Conservation (phyloP, 2,113 vertebrate species). For the Rhizomys pruinosus region DNA sequence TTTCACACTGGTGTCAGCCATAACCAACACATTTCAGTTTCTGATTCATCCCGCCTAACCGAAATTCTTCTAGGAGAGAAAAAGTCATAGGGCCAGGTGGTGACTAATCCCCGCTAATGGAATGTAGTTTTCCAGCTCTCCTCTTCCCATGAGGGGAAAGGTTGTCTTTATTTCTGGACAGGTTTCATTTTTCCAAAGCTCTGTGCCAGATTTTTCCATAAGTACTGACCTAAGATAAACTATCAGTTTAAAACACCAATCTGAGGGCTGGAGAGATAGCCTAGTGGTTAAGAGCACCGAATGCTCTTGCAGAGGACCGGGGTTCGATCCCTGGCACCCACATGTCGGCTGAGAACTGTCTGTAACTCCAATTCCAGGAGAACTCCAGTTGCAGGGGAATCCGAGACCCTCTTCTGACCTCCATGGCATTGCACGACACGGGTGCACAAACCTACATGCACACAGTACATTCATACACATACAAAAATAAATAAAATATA, state of each 20-base stretch:
- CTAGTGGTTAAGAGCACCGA: too few relatives aligned
- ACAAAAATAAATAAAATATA: too few relatives aligned
- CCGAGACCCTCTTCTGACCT: too few relatives aligned
- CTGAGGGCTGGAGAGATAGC: too few relatives aligned
- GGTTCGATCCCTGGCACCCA: too few relatives aligned
- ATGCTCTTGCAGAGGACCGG: too few relatives aligned
- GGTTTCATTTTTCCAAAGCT: not conserved
- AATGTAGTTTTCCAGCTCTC: not conserved
- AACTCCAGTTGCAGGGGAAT: too few relatives aligned
- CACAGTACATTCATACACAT: too few relatives aligned
- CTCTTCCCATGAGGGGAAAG: not conserved
- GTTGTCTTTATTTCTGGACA: not conserved
- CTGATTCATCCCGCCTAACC: not conserved
- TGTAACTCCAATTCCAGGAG: too few relatives aligned
- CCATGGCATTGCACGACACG: too few relatives aligned
- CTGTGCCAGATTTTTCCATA: not conserved
- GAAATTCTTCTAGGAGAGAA: not conserved
- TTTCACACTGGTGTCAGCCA: not conserved
- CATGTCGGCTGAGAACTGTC: too few relatives aligned
- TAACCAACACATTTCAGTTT: not conserved
- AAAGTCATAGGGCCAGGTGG: not conserved
- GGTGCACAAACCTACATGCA: too few relatives aligned
- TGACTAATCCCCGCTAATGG: not conserved
- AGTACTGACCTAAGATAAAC: conserved; percentile 16
- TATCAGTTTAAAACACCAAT: not conserved